Evolutionary conservation across 2,113 vertebrate genomes (phyloP), one percentile per base, ranked within the genome.

Genomic region (Hyla sarda): DNA sequence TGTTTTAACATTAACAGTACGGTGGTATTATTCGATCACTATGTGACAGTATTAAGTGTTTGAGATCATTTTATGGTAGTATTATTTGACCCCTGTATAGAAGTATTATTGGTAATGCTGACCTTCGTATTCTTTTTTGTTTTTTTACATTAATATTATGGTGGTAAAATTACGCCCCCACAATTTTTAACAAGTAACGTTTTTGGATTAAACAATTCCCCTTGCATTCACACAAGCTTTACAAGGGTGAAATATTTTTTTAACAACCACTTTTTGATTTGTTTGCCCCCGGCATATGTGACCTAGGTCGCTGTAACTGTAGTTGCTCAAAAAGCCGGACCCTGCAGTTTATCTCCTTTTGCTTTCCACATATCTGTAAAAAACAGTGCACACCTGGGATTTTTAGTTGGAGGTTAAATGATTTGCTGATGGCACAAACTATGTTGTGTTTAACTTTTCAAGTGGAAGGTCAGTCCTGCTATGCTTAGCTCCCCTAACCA

Each of bases 391-490:
- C 78, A 60, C 34, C 56, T 62, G 78, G 78, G 78, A 81, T n/a
- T 65, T n/a, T 16, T 79, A 32, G 45, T 45, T 47, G 56, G 78
- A 81, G 37, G 32, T 34, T 60, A 45, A 37, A 81, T 81, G 54
- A 56, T 84, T 71, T 65, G 83, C 83, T 75, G 73, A 75, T 77
- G 84, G 65, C 76, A 80, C 75, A 80, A 62, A 65, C 32, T 60
- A 50, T 52, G 19, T 52, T 71, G 48, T 85, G 47, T 86, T 86
- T 80, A 72, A 58, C 65, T 81, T 82, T 87, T 47, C 37, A 87
- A 74, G 85, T 74, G 52, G 52, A 82, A 82, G 85, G 85, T 87
- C 85, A 87, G 47, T 28, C 23, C 52, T 32, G 34, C 67, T 74
- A 58, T 50, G n/a, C 67, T 60, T 48, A 73, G 50, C 77, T 67